Evolutionary conservation across 1,140 invertebrate genomes (phyloP), one percentile per base, ranked within the genome.

Genomic region (Diorhabda carinulata): DNA sequence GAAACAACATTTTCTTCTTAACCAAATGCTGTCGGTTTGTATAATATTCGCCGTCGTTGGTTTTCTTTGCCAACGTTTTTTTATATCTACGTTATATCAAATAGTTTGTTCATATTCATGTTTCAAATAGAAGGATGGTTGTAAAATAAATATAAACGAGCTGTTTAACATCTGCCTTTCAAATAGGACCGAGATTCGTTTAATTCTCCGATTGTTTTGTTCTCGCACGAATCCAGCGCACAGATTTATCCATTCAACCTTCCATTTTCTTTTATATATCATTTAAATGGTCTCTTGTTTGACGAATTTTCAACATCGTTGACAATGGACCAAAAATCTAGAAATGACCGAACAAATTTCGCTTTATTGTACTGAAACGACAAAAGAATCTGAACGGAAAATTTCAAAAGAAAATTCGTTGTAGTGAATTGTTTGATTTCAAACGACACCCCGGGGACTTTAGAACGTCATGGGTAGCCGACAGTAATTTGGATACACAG

Each of bases 261-360:
- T 52, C 47, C 47, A 9, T 52, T 52, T 52, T 52, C 47, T 52
- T 52, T 52, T n/a, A n/a, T 52, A 52, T n/a, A 4, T 2, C 3
- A 52, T 52, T 52, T 52, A 52, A 52, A 52, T n/a, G 47, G 47
- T n/a, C 47, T 2, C n/a, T n/a, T 52, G n/a, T 52, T 52, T 52
- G 47, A 52, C 47, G 47, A 52, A 52, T 52, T 52, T 52, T 52
- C 4, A 52, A 52, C 47, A 8, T 52, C n/a, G 6, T 52, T n/a
- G 6, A 52, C 47, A 52, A 52, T 52, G n/a, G 47, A 8, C 25
- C 6, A 52, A 52, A 52, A 52, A 52, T n/a, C 47, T 6, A 52
- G 47, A 52, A 52, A 52, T 52, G 47, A 52, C 47, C 47, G 47
- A 52, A 52, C 47, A 52, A 52, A 52, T 52, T 52, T n/a, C 47